These are phyloP conservation scores for Rhynchomys soricoides DNA, from an alignment of 2,113 vertebrate species.

Conservation along the genomic window DNA sequence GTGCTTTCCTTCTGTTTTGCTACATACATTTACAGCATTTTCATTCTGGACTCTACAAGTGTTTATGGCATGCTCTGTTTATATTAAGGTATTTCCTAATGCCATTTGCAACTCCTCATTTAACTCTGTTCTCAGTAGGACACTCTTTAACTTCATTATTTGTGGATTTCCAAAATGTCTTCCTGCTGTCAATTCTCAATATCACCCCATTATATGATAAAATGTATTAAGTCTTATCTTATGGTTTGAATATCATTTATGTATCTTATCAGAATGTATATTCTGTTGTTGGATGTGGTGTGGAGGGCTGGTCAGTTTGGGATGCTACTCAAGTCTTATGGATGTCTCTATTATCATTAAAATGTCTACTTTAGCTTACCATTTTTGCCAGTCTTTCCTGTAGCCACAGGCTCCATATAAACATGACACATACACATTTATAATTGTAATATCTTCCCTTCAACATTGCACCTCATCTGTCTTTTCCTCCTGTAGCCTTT, in stretches of 20 bases:
- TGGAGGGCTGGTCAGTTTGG: neutral
- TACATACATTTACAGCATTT: neutral
- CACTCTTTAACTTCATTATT: neutral
- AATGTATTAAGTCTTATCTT: neutral
- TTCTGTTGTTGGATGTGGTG: neutral
- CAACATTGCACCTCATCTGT: neutral
- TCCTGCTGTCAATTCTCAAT: neutral
- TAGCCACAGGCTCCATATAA: neutral
- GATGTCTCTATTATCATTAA: neutral
- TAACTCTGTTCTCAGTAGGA: neutral
- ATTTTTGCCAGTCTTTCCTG: neutral
- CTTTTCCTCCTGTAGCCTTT: neutral
- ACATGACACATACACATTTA: neutral
- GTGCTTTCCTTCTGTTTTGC: neutral
- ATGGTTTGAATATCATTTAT: neutral
- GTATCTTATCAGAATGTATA: neutral
- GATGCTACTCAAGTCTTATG: neutral
- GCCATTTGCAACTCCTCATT: neutral
- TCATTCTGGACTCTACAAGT: neutral
- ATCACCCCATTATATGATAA: neutral
- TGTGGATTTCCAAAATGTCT: neutral
- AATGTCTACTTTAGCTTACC: neutral
- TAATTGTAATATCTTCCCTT: neutral
- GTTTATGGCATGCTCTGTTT: neutral
- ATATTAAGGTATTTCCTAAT: neutral